These are phyloP conservation scores for Sinocyclocheilus maitianheensis DNA, from an alignment of 2,113 vertebrate genomes.

Conservation along the genomic window DNA sequence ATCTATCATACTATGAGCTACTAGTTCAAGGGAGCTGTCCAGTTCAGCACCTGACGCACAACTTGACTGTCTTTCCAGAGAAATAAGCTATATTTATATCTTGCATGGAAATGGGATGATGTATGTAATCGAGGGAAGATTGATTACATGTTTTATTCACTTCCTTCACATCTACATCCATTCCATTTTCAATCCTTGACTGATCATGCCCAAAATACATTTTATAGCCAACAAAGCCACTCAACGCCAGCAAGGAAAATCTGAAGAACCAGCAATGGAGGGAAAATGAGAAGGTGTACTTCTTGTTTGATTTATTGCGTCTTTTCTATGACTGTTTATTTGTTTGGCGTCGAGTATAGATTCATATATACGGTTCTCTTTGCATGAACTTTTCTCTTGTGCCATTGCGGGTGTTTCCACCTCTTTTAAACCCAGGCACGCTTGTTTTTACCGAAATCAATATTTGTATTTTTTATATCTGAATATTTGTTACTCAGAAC, in stretches of 20 bases:
- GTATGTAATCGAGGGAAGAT: constrained; percentile 17
- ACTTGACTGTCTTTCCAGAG: constrained; percentile 57
- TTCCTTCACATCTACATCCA: constrained; percentile 18
- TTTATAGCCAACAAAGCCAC: constrained; percentile 12
- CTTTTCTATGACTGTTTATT: constrained; percentile 64
- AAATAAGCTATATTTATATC: constrained; percentile 34
- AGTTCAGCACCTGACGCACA: constrained; percentile 73
- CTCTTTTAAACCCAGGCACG: constrained; percentile 81
- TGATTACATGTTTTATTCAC: neutral
- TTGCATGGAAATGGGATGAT: constrained; percentile 26
- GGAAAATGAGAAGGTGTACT: constrained; percentile 21
- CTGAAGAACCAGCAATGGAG: constrained; percentile 26
- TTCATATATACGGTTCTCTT: constrained; percentile 78
- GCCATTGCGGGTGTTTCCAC: constrained; percentile 81
- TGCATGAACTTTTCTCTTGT: constrained; percentile 90
- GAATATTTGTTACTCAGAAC: constrained; percentile 91
- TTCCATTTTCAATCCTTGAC: constrained; percentile 20
- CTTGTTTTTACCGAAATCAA: constrained; percentile 93
- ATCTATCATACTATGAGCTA: constrained; percentile 58
- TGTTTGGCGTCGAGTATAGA: constrained; percentile 43
- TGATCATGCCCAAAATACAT: neutral
- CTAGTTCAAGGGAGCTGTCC: constrained; percentile 78
- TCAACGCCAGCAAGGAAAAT: constrained; percentile 12
- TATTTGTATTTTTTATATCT: constrained; percentile 98
- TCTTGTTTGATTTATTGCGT: constrained; percentile 60